Evolutionary conservation across 2,888 invertebrate species (phyloP).

Genomic region (Belgica antarctica): DNA sequence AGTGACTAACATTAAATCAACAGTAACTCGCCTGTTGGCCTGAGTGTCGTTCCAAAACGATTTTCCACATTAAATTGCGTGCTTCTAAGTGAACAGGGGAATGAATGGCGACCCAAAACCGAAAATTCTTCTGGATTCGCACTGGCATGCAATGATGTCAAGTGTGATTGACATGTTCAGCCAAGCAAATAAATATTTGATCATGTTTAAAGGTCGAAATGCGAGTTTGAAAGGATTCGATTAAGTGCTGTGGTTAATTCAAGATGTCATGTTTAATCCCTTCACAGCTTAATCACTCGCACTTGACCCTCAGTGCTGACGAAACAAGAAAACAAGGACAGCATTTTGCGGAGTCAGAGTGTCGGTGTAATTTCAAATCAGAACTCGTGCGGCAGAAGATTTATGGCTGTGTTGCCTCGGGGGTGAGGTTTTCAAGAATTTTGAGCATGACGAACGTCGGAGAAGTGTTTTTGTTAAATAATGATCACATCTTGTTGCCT

Average conservation of each 20-base stretch:
- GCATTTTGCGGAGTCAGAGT: not conserved
- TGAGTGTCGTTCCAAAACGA: constrained; percentile 5
- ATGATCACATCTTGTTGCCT: no score
- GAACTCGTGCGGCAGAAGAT: not conserved
- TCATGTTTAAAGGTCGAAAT: no score
- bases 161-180: not conserved
- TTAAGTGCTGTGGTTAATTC: not conserved
- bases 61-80: constrained; percentile 23
- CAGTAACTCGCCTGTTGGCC: not conserved
- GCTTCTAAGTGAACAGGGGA: not conserved
- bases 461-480: not conserved
- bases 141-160: constrained; percentile 5
- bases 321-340: not conserved
- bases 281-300: not conserved
- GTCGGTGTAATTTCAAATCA: not conserved
- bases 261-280: not conserved
- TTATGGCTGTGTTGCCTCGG: not conserved
- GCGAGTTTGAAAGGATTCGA: not conserved
- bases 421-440: no score
- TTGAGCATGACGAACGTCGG: not conserved
- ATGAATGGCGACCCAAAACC: no score
- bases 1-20: no score
- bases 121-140: not conserved
- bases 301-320: not conserved
- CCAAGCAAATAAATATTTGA: not conserved